Percentiles rank a stretch among this genome's conserved stretches.
Conservation (phyloP, 92 coral and sea anemone species). For the Heteractis magnifica region DNA sequence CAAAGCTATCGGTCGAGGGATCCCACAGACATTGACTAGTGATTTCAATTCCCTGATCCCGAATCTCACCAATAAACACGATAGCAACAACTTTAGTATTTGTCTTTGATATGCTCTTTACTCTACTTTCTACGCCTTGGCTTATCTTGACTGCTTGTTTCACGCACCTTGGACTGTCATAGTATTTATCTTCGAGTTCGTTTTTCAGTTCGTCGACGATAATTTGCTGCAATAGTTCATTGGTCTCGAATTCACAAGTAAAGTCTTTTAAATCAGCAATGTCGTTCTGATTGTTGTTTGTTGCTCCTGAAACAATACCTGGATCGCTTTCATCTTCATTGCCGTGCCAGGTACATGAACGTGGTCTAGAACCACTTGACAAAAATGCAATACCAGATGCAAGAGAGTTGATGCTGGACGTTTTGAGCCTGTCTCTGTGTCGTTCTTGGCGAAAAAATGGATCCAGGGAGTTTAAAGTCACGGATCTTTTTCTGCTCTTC, state of each 20-base stretch:
- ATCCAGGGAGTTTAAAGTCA: slow-evolving; percentile 68
- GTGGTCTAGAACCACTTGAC: slow-evolving; percentile 43
- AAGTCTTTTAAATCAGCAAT: slow-evolving; percentile 70
- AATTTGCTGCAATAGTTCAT: slow-evolving; percentile 66
- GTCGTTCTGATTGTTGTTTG: slow-evolving; percentile 6
- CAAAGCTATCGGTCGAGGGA: slow-evolving; percentile 82
- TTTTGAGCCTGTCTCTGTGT: slow-evolving; percentile 52
- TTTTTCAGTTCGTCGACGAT: slow-evolving; percentile 73
- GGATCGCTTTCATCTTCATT: slow-evolving; percentile 39
- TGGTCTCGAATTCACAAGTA: slow-evolving; percentile 54
- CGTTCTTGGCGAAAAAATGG: slow-evolving; percentile 56
- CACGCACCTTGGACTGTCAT: slow-evolving; percentile 68
- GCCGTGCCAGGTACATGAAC: slow-evolving; percentile 97
- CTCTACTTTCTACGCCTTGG: slow-evolving; percentile 76
- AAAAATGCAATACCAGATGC: slow-evolving; percentile 82
- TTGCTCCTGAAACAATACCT: neutral
- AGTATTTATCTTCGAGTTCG: slow-evolving; percentile 53
- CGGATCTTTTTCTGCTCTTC: slow-evolving; percentile 60
- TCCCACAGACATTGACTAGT: slow-evolving; percentile 96
- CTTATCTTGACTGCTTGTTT: slow-evolving; percentile 68
- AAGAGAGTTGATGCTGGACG: slow-evolving; percentile 78
- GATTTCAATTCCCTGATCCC: slow-evolving; percentile 94
- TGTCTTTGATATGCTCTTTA: slow-evolving; percentile 47
- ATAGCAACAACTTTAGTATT: slow-evolving; percentile 77
- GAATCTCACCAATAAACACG: slow-evolving; percentile 92